phyloP scores from a whole-genome alignment of 2,113 vertebrate species.

The Okapia johnstoni region DNA sequence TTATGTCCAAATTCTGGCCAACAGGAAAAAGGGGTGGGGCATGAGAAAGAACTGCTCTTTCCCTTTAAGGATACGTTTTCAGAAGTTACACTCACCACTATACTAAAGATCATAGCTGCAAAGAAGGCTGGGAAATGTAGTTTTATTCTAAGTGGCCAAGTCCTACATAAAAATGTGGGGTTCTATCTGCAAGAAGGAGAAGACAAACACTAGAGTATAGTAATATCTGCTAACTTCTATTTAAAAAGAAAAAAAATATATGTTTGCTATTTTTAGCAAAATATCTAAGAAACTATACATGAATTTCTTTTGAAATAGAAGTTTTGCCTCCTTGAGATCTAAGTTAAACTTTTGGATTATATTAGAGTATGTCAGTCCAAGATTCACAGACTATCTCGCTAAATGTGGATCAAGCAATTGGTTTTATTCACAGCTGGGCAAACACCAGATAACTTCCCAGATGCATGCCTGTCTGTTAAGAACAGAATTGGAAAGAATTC shows the following conservation, averaged over 20 bases:
- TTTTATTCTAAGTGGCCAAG: neutral
- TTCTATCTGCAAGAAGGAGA: neutral
- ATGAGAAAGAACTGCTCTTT: neutral
- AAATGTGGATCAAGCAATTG: slow-evolving; percentile 25
- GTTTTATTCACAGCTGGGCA: slow-evolving; percentile 18
- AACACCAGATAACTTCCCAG: neutral
- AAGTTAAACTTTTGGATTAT: neutral
- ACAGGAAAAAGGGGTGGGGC: neutral
- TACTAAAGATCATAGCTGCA: neutral
- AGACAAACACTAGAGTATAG: neutral
- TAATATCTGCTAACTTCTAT: neutral
- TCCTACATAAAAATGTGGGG: neutral
- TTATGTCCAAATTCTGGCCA: neutral
- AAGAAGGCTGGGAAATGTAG: neutral
- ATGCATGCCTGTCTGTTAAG: neutral
- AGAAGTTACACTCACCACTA: neutral
- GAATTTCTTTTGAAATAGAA: neutral
- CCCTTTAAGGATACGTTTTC: neutral
- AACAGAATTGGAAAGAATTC: neutral
- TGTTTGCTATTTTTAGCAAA: neutral
- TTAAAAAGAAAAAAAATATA: neutral
- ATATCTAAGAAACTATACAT: neutral
- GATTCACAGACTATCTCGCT: neutral
- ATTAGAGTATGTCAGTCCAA: neutral
- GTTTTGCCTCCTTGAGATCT: neutral